Conservation (phyloP, 2,113 vertebrate genomes). For the Hystrix brachyura region DNA sequence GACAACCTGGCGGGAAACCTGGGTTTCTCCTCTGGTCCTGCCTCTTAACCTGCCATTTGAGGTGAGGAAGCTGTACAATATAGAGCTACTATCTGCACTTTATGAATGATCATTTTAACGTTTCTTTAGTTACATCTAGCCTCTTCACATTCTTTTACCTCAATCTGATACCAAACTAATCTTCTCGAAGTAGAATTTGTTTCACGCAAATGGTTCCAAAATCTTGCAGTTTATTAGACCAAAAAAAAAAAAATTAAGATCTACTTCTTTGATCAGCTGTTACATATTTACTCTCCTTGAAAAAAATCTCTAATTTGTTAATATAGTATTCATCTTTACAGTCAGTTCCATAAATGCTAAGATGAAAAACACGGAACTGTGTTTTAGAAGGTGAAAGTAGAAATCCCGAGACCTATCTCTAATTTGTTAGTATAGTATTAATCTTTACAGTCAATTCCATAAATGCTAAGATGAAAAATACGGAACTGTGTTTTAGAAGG, state of each 20-base stretch:
- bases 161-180: neutral
- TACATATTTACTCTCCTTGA: slow-evolving; percentile 28
- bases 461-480: neutral
- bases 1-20: neutral
- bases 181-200: neutral
- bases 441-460: neutral
- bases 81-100: neutral
- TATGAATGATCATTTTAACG: neutral
- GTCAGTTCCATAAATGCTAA: neutral
- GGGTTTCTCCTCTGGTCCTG: neutral
- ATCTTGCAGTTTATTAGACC: neutral
- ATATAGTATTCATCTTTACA: neutral
- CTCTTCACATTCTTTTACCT: neutral
- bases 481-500: neutral
- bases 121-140: neutral
- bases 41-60: neutral
- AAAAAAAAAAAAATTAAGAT: neutral
- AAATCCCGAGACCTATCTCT: neutral
- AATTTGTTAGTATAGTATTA: too few species aligned
- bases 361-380: neutral
- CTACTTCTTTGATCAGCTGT: neutral
- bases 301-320: slow-evolving; percentile 25
- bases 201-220: neutral
- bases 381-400: neutral
- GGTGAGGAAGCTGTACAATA: neutral